Evolutionary conservation across 2,888 invertebrate species (phyloP).

Genomic region (Drosophila greeni): DNA sequence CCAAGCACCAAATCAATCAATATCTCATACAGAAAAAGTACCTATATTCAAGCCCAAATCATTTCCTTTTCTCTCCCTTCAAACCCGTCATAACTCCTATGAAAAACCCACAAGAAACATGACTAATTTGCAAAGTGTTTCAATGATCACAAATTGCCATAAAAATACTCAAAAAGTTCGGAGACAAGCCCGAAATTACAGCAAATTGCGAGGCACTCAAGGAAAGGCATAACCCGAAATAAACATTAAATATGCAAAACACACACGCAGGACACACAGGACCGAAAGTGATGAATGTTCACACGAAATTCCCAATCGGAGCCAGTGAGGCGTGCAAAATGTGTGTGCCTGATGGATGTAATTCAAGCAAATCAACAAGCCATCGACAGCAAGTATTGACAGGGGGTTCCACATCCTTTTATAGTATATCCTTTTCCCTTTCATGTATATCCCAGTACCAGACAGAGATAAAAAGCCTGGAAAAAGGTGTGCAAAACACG

Average conservation of each 20-base stretch:
- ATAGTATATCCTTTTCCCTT: background rate
- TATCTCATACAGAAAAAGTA: background rate
- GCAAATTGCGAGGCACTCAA: constrained; percentile 47
- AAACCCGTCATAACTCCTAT: background rate
- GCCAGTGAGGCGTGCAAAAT: constrained; percentile 69
- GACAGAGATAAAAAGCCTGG: constrained; percentile 24
- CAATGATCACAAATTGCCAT: constrained; percentile 36
- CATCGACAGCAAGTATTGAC: constrained; percentile 50
- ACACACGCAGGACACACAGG: constrained; percentile 34
- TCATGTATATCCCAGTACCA: background rate
- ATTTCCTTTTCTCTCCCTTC: too few species aligned
- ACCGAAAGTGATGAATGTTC: constrained; percentile 28
- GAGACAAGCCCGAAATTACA: constrained; percentile 40
- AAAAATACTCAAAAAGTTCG: constrained; percentile 32
- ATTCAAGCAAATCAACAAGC: constrained; percentile 58
- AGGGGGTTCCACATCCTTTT: constrained; percentile 14
- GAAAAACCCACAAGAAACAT: constrained; percentile 12
- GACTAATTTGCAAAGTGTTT: constrained; percentile 49
- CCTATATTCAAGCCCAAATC: background rate
- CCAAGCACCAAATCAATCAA: background rate
- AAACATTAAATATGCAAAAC: constrained; percentile 46
- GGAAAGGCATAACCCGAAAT: constrained; percentile 45
- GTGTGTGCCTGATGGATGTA: constrained; percentile 47
- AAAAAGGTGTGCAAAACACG: constrained; percentile 67
- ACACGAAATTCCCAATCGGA: constrained; percentile 22